These are phyloP conservation scores for Augochlorella aurata DNA, from an alignment of 2,888 invertebrate species.

Conservation along the genomic window DNA sequence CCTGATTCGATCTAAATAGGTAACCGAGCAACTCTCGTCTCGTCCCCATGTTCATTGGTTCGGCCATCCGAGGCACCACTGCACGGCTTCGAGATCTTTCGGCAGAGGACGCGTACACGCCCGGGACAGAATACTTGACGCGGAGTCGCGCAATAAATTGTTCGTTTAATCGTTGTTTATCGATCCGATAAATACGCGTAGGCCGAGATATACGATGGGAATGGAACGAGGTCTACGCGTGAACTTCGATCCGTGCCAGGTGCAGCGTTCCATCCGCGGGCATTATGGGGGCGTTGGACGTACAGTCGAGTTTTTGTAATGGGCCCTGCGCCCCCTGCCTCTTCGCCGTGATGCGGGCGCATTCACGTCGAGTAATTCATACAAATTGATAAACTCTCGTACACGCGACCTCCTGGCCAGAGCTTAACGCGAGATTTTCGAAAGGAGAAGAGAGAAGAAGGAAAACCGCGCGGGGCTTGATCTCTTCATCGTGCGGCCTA, in stretches of 20 bases:
- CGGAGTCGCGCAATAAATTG: constrained; percentile 9
- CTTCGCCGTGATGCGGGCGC: constrained; percentile 70
- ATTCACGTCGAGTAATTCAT: constrained; percentile 70
- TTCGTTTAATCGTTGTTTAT: constrained; percentile 49
- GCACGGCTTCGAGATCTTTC: not conserved
- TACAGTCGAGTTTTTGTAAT: constrained; percentile 73
- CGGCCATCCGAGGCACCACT: too few relatives aligned
- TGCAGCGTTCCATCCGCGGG: constrained; percentile 64
- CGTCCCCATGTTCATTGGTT: too few relatives aligned
- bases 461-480: constrained; percentile 27
- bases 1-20: too few relatives aligned
- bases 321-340: constrained; percentile 50
- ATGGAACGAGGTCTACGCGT: constrained; percentile 47
- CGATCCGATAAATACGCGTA: constrained; percentile 43
- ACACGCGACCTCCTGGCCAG: constrained; percentile 45
- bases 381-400: constrained; percentile 65
- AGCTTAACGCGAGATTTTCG: constrained; percentile 47
- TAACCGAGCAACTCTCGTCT: too few relatives aligned
- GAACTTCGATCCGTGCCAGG: constrained; percentile 69
- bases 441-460: constrained; percentile 29
- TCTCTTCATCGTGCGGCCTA: constrained; percentile 46
- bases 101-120: not conserved
- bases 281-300: constrained; percentile 74
- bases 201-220: constrained; percentile 37
- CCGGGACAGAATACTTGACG: constrained; percentile 27